These are phyloP conservation scores for Jacana jacana DNA, from an alignment of 2,113 vertebrate species.

Conservation along the genomic window DNA sequence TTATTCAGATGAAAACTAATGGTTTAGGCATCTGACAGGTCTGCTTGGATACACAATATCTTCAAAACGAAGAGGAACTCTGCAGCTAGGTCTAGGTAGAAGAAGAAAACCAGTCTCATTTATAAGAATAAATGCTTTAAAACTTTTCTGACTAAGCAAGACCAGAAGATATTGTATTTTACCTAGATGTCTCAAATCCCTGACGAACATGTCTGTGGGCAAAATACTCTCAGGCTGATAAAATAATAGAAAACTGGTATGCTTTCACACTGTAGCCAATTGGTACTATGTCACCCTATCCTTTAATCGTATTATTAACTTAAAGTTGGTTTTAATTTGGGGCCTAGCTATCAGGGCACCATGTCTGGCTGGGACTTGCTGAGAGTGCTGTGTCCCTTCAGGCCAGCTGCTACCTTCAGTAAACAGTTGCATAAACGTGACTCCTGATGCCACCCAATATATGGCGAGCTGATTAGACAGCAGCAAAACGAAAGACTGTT, in stretches of 20 bases:
- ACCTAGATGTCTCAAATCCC: not conserved
- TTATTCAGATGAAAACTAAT: not conserved
- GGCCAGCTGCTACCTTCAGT: not conserved
- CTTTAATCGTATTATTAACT: not conserved
- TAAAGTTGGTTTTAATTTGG: not conserved
- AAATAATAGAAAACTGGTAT: not conserved
- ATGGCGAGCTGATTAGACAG: not conserved
- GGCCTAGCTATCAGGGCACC: not conserved
- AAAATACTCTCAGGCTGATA: not conserved
- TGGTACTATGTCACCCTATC: not conserved
- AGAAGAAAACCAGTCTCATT: not conserved
- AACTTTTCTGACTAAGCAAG: not conserved
- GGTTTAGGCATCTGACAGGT: not conserved
- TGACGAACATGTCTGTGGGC: not conserved
- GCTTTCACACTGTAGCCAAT: not conserved
- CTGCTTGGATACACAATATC: not conserved
- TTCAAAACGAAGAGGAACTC: not conserved
- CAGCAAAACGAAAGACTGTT: not conserved
- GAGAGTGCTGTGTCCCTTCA: not conserved
- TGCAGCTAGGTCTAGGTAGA: not conserved
- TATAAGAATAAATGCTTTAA: not conserved
- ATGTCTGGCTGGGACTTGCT: not conserved
- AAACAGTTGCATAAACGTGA: not conserved
- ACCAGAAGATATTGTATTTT: not conserved
- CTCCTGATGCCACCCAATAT: not conserved